Evolutionary conservation across 2,888 invertebrate species (phyloP), one percentile per base, ranked within the genome.

Genomic region (Diarsia dahlii): DNA sequence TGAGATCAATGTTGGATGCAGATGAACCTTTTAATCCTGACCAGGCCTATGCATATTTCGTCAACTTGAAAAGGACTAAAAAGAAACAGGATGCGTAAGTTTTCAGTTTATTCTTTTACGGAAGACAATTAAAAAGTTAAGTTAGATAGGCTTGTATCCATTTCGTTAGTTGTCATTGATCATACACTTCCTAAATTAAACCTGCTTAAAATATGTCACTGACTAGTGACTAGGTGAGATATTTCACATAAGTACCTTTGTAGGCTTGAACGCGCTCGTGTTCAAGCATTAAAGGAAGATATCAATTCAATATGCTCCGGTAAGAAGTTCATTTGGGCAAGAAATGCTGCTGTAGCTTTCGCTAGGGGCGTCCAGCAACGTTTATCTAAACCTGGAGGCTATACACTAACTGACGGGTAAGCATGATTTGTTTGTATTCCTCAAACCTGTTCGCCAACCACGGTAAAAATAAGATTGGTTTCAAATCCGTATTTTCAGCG

Each of bases 21-120:
- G 96, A 96, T 75, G 94, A 95, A 78, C 96, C 96, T 0, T 96
- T 95, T 83, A 96, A 95, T 71, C 96, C 96, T 0, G 96, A 96
- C 71, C 95, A 96, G 84, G 96, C 96, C 0, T 96, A 96, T 79
- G 93, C 95, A 79, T 96, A 96, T 82, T 96, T 96, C 78, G 87
- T 95, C 5, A 96, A 95, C 83, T 83, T 95, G 68, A 91, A 90
- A 62, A 96, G 94, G 84, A 89, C 92, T 3, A 94, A 92, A 82
- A 96, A 93, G 89, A 94, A 89, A 81, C 80, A 75, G 54, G 77
- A 88, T 46, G 84, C 89, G 95, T 95, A 84, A 89, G 93, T 87
- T 39, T 23, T 67, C 18, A 71, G 20, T 45, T 45, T 15, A 20
- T n/a, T 39, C 4, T 58, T 28, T 18, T 28, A 58, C 9, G 9